Evolutionary conservation across 1,140 invertebrate species (phyloP).

Genomic region (Harlomillsia oculata): DNA sequence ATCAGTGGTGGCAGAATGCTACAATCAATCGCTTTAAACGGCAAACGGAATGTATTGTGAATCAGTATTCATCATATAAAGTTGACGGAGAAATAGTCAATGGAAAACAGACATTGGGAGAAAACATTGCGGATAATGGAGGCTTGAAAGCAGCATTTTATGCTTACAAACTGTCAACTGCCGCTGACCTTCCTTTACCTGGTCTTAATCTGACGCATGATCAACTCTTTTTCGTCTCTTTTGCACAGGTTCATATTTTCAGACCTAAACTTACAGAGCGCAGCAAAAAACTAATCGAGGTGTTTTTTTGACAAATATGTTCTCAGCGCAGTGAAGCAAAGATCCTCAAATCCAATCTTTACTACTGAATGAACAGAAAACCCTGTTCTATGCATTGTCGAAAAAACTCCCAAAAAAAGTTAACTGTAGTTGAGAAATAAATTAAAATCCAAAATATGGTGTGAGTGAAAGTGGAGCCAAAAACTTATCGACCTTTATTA

Average conservation of each 20-base stretch:
- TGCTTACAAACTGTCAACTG: conserved; percentile 59
- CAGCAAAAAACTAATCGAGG: no score
- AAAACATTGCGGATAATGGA: conserved; percentile 60
- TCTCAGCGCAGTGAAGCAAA: background rate
- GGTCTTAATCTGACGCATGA: conserved; percentile 70
- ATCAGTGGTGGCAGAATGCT: conserved; percentile 95
- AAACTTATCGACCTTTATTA: no score
- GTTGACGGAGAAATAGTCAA: conserved; percentile 58
- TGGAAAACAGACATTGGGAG: conserved; percentile 59
- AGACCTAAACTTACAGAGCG: no score
- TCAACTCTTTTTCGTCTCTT: conserved; percentile 87
- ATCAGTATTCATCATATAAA: conserved; percentile 73
- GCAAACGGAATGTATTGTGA: conserved; percentile 77
- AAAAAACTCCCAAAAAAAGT: no score
- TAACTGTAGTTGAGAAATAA: no score
- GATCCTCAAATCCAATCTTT: conserved; percentile 19
- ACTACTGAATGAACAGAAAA: no score
- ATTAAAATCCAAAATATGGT: no score
- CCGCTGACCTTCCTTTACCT: conserved; percentile 47
- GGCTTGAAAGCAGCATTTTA: conserved; percentile 82
- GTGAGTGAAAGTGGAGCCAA: no score
- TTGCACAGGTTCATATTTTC: conserved; percentile 82
- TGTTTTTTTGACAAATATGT: no score
- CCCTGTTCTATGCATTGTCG: no score
- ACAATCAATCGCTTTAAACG: conserved; percentile 83